Conservation (phyloP, 37 sponge, comb jelly and placozoan genomes). For the Tethya wilhelma region DNA sequence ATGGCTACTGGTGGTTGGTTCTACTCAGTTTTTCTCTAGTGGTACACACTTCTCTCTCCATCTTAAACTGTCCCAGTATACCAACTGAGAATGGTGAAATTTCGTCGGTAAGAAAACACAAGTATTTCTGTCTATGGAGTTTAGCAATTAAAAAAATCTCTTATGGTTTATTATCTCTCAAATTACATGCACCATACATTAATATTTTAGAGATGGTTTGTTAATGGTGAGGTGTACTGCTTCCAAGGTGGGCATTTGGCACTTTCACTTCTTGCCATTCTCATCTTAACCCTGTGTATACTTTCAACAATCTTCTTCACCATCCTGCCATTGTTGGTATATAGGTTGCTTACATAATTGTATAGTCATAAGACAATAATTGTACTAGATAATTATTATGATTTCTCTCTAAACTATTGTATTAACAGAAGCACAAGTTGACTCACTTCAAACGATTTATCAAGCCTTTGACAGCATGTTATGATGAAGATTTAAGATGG, state of each 20-base stretch:
- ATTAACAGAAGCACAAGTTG: constrained; percentile 22
- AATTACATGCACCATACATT: too few species aligned
- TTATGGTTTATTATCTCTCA: too few species aligned
- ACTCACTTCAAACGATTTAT: not conserved
- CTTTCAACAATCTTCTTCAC: constrained; percentile 8
- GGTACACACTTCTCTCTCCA: constrained; percentile 63
- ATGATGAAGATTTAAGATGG: constrained; percentile 54
- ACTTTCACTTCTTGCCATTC: constrained; percentile 48
- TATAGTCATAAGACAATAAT: too few species aligned
- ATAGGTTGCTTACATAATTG: too few species aligned
- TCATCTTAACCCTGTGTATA: constrained; percentile 29
- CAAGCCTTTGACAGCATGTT: constrained; percentile 2
- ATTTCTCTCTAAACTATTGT: too few species aligned
- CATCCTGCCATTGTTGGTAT: not conserved
- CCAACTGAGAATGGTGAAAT: constrained; percentile 18
- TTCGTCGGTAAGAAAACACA: too few species aligned
- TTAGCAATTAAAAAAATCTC: too few species aligned
- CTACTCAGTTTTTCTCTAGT: constrained; percentile 54
- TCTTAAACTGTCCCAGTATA: constrained; percentile 67
- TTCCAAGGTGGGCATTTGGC: constrained; percentile 61
- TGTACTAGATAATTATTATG: not conserved
- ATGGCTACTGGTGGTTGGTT: constrained; percentile 59
- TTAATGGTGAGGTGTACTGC: constrained; percentile 58
- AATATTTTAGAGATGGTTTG: constrained; percentile 53
- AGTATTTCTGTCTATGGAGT: too few species aligned